Conservation (phyloP, 1,140 invertebrate species). For the Zeugodacus cucurbitae region DNA sequence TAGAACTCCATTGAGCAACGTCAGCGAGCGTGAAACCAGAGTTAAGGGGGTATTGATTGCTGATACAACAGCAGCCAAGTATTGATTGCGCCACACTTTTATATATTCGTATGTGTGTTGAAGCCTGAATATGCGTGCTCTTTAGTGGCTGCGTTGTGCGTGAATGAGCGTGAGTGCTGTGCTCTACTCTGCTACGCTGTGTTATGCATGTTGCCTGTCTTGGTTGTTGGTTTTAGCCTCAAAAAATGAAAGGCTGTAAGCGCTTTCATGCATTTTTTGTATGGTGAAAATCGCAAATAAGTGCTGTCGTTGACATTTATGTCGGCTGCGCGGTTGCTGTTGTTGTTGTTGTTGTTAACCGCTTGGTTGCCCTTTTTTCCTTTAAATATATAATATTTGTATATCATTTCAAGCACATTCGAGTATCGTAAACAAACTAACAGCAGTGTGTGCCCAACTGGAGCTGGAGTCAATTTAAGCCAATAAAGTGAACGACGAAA, state of each 20-base stretch:
- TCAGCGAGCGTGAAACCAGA: background rate
- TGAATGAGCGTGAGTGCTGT: background rate
- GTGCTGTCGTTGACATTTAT: background rate
- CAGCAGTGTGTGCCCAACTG: background rate
- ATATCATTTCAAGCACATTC: background rate
- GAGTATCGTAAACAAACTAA: background rate
- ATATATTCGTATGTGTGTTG: background rate
- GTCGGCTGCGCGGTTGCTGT: background rate
- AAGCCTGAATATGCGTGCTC: background rate
- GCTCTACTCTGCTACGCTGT: too few species aligned
- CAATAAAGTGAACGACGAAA: background rate
- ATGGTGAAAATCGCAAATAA: background rate
- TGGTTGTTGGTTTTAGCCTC: background rate
- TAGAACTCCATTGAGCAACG: background rate
- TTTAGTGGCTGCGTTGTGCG: background rate
- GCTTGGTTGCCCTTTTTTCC: background rate
- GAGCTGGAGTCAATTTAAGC: background rate
- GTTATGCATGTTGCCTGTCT: background rate
- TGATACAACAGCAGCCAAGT: background rate
- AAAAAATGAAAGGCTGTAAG: background rate
- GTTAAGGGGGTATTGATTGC: background rate
- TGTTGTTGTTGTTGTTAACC: background rate
- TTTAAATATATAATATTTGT: background rate
- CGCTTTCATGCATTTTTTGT: background rate
- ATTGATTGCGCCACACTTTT: background rate